These are phyloP conservation scores for Enteromius treurensis DNA, from an alignment of 2,797 vertebrate species.

Conservation along the genomic window DNA sequence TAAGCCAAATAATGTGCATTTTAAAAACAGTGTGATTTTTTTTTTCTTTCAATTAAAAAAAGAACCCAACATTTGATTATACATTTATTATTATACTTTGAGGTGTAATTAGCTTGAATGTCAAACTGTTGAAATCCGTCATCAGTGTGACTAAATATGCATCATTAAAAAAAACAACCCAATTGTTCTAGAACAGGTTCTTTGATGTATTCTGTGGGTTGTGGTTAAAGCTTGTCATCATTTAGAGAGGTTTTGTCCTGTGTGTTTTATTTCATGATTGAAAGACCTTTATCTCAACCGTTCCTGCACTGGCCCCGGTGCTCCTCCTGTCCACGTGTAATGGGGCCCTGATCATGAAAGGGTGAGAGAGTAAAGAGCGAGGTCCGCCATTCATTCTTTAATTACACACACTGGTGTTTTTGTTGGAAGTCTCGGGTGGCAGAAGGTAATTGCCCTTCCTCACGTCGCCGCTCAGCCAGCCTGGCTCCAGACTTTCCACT, in stretches of 20 bases:
- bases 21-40: not conserved
- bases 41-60: not conserved
- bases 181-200: not conserved
- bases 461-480: conserved; percentile 38
- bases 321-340: conserved; percentile 18
- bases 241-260: conserved; percentile 4
- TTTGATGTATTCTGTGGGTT: not conserved
- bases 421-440: conserved; percentile 70
- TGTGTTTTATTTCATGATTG: conserved; percentile 14
- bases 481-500: conserved; percentile 61
- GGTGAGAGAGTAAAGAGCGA: conserved; percentile 50
- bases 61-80: too few relatives aligned
- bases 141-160: not conserved
- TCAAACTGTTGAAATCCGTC: not conserved
- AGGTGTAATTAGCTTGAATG: not conserved
- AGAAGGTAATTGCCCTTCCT: conserved; percentile 71
- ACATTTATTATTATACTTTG: not conserved
- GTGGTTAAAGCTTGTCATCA: conserved; percentile 34
- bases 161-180: not conserved
- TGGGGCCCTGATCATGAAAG: conserved; percentile 45
- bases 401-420: conserved; percentile 63
- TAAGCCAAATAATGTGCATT: not conserved
- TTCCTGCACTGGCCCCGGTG: not conserved
- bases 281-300: conserved; percentile 44
- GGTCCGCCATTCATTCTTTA: conserved; percentile 59